A percentile compares a stretch with the other conserved stretches of the same genome.
These are phyloP conservation scores for Acanthoscelides obtectus DNA, from an alignment of 2,888 invertebrate species.

Conservation along the genomic window DNA sequence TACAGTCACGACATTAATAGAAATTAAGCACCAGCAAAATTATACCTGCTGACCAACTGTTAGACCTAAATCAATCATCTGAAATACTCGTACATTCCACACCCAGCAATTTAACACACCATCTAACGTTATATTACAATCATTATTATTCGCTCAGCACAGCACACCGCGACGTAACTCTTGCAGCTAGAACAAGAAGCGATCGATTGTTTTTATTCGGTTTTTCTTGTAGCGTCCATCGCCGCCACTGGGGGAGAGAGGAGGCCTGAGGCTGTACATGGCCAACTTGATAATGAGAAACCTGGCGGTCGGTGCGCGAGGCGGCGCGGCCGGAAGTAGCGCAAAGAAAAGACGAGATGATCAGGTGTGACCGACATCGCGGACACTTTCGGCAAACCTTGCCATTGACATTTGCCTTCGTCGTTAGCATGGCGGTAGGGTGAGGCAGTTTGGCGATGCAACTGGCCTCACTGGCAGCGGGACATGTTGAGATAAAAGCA, in stretches of 20 bases:
- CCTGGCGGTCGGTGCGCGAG: conserved; percentile 11
- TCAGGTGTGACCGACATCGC: conserved; percentile 20
- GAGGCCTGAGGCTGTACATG: conserved; percentile 31
- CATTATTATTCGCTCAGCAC: not conserved
- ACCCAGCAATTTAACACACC: not conserved
- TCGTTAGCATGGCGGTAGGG: too few relatives aligned
- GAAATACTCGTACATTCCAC: not conserved
- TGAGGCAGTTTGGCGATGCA: not conserved
- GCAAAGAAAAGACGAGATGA: conserved; percentile 20
- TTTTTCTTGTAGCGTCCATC: not conserved
- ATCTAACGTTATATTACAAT: not conserved
- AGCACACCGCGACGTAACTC: not conserved
- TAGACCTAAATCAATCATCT: not conserved
- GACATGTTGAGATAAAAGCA: too few relatives aligned
- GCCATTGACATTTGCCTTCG: not conserved
- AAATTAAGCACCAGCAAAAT: not conserved
- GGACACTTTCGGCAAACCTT: not conserved
- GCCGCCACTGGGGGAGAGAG: conserved; percentile 31
- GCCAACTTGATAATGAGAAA: conserved; percentile 38
- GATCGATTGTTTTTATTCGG: not conserved
- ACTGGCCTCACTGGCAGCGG: too few relatives aligned
- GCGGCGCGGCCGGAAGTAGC: conserved; percentile 18
- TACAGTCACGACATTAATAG: not conserved
- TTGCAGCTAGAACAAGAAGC: not conserved
- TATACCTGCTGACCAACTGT: not conserved